Percentiles rank a stretch among this genome's conserved stretches.
Conservation (phyloP, 2,113 vertebrate species). For the Gymnarchus niloticus region DNA sequence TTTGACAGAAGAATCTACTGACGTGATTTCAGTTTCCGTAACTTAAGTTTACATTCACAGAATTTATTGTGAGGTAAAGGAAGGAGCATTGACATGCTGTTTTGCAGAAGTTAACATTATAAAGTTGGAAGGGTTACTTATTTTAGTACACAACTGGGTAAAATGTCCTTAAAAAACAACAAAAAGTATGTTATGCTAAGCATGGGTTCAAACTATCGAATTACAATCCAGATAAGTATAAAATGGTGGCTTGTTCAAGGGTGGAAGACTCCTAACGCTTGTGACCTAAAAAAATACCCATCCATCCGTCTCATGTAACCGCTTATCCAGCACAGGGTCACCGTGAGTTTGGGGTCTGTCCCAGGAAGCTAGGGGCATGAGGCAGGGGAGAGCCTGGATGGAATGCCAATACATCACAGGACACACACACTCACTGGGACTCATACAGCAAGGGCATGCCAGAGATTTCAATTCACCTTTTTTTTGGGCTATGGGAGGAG, state of each 20-base stretch:
- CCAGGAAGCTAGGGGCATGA: not conserved
- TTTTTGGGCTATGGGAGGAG: not conserved
- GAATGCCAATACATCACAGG: not conserved
- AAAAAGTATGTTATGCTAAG: not conserved
- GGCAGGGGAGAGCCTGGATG: not conserved
- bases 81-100: not conserved
- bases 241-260: not conserved
- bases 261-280: not conserved
- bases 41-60: not conserved
- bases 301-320: not conserved
- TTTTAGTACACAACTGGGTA: not conserved
- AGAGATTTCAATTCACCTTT: not conserved
- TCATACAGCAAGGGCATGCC: not conserved
- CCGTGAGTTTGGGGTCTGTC: not conserved
- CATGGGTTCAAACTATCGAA: not conserved
- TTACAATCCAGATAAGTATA: not conserved
- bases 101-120: not conserved
- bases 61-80: not conserved
- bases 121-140: not conserved
- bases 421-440: not conserved
- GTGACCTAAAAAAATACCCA: not conserved
- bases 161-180: not conserved
- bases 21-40: not conserved
- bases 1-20: not conserved
- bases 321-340: not conserved